Percentiles rank a stretch among this genome's conserved stretches.
phyloP scores from a whole-genome alignment of 2,888 invertebrate species.

The Thysanoteuthis rhombus region DNA sequence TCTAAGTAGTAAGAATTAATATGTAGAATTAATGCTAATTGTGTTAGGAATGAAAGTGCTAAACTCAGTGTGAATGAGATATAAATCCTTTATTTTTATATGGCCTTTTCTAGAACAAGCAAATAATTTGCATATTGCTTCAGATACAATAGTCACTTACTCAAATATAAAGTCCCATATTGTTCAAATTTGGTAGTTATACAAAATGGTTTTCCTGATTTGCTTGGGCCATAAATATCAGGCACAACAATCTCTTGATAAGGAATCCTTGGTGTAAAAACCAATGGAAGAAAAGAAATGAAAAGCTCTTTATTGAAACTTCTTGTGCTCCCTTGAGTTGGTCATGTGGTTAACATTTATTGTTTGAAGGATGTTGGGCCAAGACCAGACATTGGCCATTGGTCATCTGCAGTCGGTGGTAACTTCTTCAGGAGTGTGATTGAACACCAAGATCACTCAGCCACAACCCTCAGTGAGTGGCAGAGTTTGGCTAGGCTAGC shows the following conservation, averaged over 20 bases:
- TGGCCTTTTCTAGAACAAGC: no score
- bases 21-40: no score
- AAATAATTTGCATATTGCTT: no score
- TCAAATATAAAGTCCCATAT: no score
- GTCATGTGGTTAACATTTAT: not conserved
- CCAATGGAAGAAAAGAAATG: not conserved
- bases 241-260: not conserved
- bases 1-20: no score
- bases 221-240: not conserved
- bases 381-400: not conserved
- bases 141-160: no score
- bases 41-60: no score
- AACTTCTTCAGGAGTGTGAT: not conserved
- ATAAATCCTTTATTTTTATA: no score
- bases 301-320: not conserved
- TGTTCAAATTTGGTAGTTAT: not conserved
- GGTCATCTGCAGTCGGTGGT: not conserved
- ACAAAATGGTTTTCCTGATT: not conserved
- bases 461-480: not conserved
- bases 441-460: not conserved
- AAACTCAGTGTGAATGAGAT: no score
- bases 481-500: not conserved
- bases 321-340: not conserved
- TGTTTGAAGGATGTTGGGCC: constrained; percentile 12
- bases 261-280: not conserved